phyloP scores from a whole-genome alignment of 2,113 vertebrate species.

The Sebastes schlegelii region DNA sequence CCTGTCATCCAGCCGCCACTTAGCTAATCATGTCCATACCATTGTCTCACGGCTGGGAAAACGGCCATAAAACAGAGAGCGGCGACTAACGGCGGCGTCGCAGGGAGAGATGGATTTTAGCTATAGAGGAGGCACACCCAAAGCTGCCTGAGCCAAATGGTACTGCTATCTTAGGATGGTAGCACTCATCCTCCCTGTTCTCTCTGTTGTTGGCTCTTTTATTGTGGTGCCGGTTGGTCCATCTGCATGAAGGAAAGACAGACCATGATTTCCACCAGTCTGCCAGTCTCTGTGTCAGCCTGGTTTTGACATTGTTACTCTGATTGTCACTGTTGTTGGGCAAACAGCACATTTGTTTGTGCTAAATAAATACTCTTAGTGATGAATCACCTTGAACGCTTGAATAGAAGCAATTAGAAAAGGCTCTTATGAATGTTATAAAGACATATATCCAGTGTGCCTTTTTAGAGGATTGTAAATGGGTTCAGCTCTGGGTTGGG shows the following conservation, averaged over 20 bases:
- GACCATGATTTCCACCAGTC: slow-evolving; percentile 25
- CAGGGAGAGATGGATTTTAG: slow-evolving; percentile 64
- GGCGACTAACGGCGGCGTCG: neutral
- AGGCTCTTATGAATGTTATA: slow-evolving; percentile 9
- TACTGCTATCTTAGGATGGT: slow-evolving; percentile 28
- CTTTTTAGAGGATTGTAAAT: slow-evolving; percentile 52
- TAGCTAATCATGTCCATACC: slow-evolving; percentile 81
- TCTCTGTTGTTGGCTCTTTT: slow-evolving; percentile 34
- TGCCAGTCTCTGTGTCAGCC: slow-evolving; percentile 49
- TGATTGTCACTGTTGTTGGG: slow-evolving; percentile 44
- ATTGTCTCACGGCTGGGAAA: slow-evolving; percentile 67
- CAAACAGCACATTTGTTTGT: slow-evolving; percentile 50
- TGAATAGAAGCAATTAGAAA: slow-evolving; percentile 30
- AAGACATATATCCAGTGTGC: slow-evolving; percentile 24
- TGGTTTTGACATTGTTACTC: slow-evolving; percentile 58
- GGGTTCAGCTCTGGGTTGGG: slow-evolving; percentile 36
- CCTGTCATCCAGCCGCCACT: slow-evolving; percentile 81
- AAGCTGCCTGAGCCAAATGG: slow-evolving; percentile 51
- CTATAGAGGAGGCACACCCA: slow-evolving; percentile 55
- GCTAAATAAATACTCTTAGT: slow-evolving; percentile 35
- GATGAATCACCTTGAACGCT: slow-evolving; percentile 50
- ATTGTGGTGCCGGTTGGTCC: slow-evolving; percentile 36
- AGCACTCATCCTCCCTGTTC: neutral
- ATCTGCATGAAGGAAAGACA: slow-evolving; percentile 41
- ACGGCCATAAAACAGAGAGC: slow-evolving; percentile 61